Evolutionary conservation across 2,888 invertebrate species (phyloP), one percentile per base, ranked within the genome.

Genomic region (Lacanobia wlatinum): DNA sequence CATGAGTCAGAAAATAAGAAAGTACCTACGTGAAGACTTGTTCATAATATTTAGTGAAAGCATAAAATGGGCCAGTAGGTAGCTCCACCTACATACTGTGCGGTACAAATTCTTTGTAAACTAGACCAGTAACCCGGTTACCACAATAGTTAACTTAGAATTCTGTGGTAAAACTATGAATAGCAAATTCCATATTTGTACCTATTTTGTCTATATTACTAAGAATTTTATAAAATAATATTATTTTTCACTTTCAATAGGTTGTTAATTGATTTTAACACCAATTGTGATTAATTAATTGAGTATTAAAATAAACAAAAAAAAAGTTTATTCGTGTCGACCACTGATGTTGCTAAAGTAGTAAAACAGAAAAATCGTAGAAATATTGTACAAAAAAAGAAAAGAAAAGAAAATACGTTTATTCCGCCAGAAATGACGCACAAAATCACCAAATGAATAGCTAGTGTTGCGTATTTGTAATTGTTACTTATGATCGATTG

Each of bases 21-120:
- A 84, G 82, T 82, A n/a, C n/a, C n/a, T n/a, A 50, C 16, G 43
- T 71, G 38, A n/a, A 73, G 21, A 69, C 74, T 46, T 14, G 66
- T 69, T 74, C 67, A 69, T 71, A 63, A 69, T 76, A 77, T 80
- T 73, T 66, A 58, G 83, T 70, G 83, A 79, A 83, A 80, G 80
- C 83, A 62, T 70, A 23, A 70, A 76, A 83, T 78, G 62, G 73
- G 58, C 48, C 64, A 66, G 38, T 58, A 14, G 34, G 40, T 40
- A 64, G 43, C 5, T 70, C 48, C 12, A 38, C 60, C 61, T 80
- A 73, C 55, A 52, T 21, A 52, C n/a, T 38, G 40, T 46, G 65
- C 21, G 56, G 56, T 63, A 50, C 10, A 63, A 63, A 52, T 63
- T 70, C 71, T 82, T 77, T 58, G 56, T 48, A 38, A 79, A 82